phyloP scores from a whole-genome alignment of 2,113 vertebrate species.

The Ctenomys sociabilis region DNA sequence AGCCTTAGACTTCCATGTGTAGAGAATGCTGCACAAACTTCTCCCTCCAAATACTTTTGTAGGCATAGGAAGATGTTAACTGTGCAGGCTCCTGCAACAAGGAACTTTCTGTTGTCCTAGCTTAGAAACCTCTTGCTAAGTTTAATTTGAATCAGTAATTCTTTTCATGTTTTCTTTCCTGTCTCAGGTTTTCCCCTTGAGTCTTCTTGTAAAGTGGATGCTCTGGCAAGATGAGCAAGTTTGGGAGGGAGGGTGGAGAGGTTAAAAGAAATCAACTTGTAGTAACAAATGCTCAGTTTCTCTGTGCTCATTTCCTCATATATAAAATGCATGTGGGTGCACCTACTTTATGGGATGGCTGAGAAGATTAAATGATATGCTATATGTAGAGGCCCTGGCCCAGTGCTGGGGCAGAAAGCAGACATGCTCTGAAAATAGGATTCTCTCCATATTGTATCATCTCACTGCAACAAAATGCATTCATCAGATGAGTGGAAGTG shows the following conservation, averaged over 20 bases:
- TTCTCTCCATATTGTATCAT: not conserved
- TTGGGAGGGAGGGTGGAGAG: not conserved
- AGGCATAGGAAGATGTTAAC: not conserved
- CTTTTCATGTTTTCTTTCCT: not conserved
- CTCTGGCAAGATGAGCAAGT: not conserved
- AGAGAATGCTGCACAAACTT: not conserved
- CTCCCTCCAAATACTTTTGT: not conserved
- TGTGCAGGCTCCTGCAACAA: not conserved
- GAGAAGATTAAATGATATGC: not conserved
- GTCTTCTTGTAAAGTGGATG: not conserved
- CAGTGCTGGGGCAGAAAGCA: not conserved
- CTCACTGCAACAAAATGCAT: not conserved
- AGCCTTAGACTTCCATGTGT: not conserved
- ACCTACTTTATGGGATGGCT: not conserved
- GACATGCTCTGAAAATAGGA: not conserved
- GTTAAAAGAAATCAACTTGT: not conserved
- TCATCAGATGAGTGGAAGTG: not conserved
- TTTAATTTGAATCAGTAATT: slow-evolving; percentile 2
- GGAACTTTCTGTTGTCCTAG: not conserved
- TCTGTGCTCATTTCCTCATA: not conserved
- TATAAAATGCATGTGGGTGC: not conserved
- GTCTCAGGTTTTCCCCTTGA: not conserved
- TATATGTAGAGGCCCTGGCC: not conserved
- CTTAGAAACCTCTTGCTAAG: not conserved
- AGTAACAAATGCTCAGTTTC: not conserved